Evolutionary conservation across 2,888 invertebrate species (phyloP), one percentile per base, ranked within the genome.

Genomic region (Rhodophaea formosa): DNA sequence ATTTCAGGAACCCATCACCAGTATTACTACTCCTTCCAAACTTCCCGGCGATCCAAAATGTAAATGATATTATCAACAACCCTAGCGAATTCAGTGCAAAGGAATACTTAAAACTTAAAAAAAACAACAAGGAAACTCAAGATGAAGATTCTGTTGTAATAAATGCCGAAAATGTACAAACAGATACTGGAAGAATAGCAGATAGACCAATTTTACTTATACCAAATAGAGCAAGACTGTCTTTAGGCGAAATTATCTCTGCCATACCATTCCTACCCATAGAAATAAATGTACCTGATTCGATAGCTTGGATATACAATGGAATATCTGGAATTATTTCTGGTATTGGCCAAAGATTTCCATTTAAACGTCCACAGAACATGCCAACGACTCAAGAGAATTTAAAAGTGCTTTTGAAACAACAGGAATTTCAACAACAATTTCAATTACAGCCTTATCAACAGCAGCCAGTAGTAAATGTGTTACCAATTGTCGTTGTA

Each of bases 251-350:
- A 39, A 77, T 93, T 53, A 93, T 94, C 59, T 87, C 90, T 14
- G 76, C 80, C 6, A 88, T 93, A 23, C 92, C 92, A 0, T 93
- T 92, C 72, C 79, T 94, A 16, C 94, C 94, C 0, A 82, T 94
- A 56, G 93, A 94, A 79, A 79, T 94, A 1, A 94, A 94, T 70
- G 92, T 94, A 0, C 94, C 94, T 2, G 93, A 94, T 65, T 81
- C 92, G 0, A 81, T 94, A 55, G 75, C 82, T 0, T 88, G 87
- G 88, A 82, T 80, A 5, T 82, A 81, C 57, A 79, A 85, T 62
- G 81, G 81, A 6, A 82, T 91, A 51, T 67, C 80, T 0, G 70
- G 79, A 45, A 79, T 86, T 0, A 75, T 89, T 45, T 75, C 83
- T 10, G 80, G 79, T 8, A 80, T 87, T 14, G 84, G 86, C 1